These are phyloP conservation scores for Oophaga sylvatica DNA, from an alignment of 2,797 vertebrate genomes.

Conservation along the genomic window DNA sequence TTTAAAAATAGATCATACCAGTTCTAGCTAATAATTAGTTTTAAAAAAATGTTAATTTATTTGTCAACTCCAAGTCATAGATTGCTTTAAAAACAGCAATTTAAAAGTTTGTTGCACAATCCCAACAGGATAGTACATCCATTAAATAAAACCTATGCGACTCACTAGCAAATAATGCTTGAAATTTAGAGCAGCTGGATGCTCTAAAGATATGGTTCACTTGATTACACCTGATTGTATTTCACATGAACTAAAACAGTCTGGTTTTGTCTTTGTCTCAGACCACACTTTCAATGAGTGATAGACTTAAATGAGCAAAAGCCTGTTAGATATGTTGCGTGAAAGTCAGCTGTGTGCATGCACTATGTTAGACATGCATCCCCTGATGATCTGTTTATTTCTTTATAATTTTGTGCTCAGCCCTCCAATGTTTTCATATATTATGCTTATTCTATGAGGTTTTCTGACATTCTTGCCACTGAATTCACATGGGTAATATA, in stretches of 20 bases:
- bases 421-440: not conserved
- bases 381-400: not conserved
- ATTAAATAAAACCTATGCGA: no score
- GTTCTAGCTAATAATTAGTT: no score
- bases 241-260: not conserved
- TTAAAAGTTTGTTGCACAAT: no score
- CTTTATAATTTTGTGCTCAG: not conserved
- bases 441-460: not conserved
- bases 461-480: slow-evolving; percentile 4
- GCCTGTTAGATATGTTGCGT: not conserved
- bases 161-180: not conserved
- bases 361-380: not conserved
- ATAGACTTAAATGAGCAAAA: not conserved
- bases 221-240: not conserved
- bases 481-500: slow-evolving; percentile 9
- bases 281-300: not conserved
- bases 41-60: no score
- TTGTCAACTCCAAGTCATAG: no score
- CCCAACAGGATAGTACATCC: no score
- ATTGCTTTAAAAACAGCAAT: no score
- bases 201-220: not conserved
- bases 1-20: no score
- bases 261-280: not conserved
- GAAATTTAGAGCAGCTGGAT: not conserved
- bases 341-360: not conserved